Evolutionary conservation across 2,797 vertebrate species (phyloP).

Genomic region (Lithobates sylvaticus): DNA sequence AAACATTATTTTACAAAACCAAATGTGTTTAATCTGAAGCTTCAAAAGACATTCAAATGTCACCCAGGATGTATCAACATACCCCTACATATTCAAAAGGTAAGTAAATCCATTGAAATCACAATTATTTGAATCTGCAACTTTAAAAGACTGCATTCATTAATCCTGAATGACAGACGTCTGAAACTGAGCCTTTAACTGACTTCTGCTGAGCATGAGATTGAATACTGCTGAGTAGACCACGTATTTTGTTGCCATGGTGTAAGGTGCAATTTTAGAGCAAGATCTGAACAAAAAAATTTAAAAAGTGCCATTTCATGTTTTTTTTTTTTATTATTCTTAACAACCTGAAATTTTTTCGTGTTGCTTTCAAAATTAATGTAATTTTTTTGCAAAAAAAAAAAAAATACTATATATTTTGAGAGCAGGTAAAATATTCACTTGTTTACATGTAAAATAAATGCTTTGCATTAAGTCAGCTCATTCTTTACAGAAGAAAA

Average conservation of each 20-base stretch:
- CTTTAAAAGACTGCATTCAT: conserved; percentile 23
- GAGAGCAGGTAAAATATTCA: too few species aligned
- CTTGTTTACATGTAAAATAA: too few species aligned
- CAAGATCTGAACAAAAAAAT: background rate
- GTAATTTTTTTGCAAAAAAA: too few species aligned
- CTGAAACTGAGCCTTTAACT: background rate
- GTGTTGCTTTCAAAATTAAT: too few species aligned
- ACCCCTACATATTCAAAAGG: conserved; percentile 34
- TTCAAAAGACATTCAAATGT: conserved; percentile 46
- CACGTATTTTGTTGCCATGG: background rate
- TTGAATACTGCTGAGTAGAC: background rate
- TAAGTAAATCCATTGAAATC: conserved; percentile 32
- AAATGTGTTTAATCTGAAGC: conserved; percentile 36
- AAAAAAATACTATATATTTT: too few species aligned
- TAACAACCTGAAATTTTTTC: background rate
- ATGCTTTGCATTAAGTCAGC: too few species aligned
- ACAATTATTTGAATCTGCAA: conserved; percentile 14
- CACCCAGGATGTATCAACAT: conserved; percentile 33
- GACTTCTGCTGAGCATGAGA: background rate
- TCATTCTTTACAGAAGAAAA: too few species aligned
- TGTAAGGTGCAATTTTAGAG: background rate
- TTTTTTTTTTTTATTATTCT: background rate
- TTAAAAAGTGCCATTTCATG: background rate
- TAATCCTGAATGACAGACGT: background rate
- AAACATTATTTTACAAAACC: conserved; percentile 33